Evolutionary conservation across 2,888 invertebrate genomes (phyloP).

Genomic region (Scaeva pyrastri): DNA sequence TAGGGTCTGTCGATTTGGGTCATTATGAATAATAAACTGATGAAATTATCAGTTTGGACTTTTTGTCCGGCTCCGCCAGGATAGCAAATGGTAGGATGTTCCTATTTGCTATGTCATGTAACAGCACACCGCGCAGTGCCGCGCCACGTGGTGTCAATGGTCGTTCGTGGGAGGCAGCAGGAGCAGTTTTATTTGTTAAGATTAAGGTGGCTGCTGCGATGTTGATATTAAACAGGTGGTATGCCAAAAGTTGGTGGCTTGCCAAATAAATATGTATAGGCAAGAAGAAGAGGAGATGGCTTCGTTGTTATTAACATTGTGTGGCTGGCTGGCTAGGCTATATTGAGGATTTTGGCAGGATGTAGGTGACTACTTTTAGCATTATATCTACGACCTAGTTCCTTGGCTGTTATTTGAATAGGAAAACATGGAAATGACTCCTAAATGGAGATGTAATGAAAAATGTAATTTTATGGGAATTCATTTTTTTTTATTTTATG

Average conservation of each 20-base stretch:
- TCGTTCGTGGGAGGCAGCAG: not conserved
- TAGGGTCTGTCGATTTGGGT: slow-evolving; percentile 58
- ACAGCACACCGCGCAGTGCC: not conserved
- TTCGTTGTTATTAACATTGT: slow-evolving; percentile 49
- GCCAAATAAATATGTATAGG: slow-evolving; percentile 35
- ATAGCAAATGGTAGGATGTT: not conserved
- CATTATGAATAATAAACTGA: slow-evolving; percentile 72
- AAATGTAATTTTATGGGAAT: slow-evolving; percentile 37
- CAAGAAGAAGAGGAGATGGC: slow-evolving; percentile 1
- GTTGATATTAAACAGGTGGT: slow-evolving; percentile 68
- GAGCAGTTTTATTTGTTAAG: slow-evolving; percentile 62
- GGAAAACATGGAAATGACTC: slow-evolving; percentile 64
- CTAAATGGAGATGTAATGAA: slow-evolving; percentile 55
- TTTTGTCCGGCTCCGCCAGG: not conserved
- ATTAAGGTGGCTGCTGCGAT: slow-evolving; percentile 69
- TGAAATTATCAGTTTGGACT: slow-evolving; percentile 54
- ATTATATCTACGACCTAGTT: slow-evolving; percentile 44
- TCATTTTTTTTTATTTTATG: slow-evolving; percentile 4
- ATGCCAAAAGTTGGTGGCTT: slow-evolving; percentile 46
- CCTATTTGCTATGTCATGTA: slow-evolving; percentile 31
- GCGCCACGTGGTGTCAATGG: not conserved
- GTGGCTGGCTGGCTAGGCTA: slow-evolving; percentile 16
- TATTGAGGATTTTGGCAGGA: slow-evolving; percentile 60
- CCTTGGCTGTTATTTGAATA: slow-evolving; percentile 50
- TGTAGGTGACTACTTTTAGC: slow-evolving; percentile 11